Evolutionary conservation across 2,797 vertebrate genomes (phyloP), one percentile per base, ranked within the genome.

Genomic region (Percopsis omiscomaycus): DNA sequence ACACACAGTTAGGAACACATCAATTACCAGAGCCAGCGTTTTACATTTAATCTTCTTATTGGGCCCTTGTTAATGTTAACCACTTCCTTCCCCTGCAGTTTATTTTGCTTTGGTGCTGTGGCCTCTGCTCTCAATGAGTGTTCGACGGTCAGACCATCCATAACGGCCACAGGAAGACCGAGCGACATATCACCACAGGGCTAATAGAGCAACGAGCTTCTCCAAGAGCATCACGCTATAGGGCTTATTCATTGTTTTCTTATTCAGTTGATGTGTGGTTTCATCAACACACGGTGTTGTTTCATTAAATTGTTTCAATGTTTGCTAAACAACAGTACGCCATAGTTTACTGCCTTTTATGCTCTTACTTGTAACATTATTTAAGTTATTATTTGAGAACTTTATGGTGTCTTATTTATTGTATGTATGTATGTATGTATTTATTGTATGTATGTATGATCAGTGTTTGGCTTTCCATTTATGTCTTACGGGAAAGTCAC

Each of bases 71-170:
- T 93, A 90, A 93, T 94, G 92, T 92, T 91, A 93, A 91, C 92
- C 93, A 93, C 92, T 95, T 97, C 94, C 94, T 94, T 90, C 91
- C 89, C 88, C 84, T 86, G 83, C 82, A 89, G 93, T 97, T 97
- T 97, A 93, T 97, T 96, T 97, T 94, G 93, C 93, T 96, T 96
- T 92, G 92, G 93, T 94, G 91, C 90, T 90, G 84, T 88, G 88
- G 92, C 92, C 94, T 94, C 91, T 89, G 91, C 92, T 92, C 93
- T 92, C 90, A 86, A 78, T 75, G 83, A 88, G 87, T 78, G 83
- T 83, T 92, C 71, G 63, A 83, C 89, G 88, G 92, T 86, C 87
- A 91, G 87, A 89, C 86, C 82, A 90, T 91, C 88, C 84, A 86
- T 91, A 83, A 94, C 91, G 85, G 87, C 86, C 83, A 28, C 71